Evolutionary conservation across 2,797 vertebrate species (phyloP).

Genomic region (Pseudochromis fuscus): DNA sequence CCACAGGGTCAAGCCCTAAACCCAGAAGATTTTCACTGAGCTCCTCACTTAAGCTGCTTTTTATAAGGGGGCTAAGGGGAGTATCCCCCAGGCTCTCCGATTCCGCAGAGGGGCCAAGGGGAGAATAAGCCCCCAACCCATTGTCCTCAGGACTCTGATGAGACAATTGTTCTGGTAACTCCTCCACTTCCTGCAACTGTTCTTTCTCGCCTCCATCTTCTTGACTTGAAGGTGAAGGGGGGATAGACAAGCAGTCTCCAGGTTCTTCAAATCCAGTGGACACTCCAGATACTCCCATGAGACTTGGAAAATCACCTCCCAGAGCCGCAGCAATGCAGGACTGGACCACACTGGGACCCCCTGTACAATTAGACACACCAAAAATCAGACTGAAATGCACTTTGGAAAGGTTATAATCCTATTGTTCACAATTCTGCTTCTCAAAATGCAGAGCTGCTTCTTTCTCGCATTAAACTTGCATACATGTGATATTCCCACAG

Average conservation of each 20-base stretch:
- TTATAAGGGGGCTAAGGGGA: conserved; percentile 91
- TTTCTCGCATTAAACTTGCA: neutral
- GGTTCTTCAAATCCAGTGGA: conserved; percentile 78
- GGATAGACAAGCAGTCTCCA: conserved; percentile 82
- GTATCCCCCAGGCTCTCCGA: conserved; percentile 88
- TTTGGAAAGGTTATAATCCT: neutral
- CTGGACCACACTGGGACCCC: conserved; percentile 73
- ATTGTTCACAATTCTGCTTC: neutral
- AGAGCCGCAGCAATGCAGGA: conserved; percentile 80
- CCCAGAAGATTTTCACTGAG: conserved; percentile 90
- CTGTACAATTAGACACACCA: conserved; percentile 47
- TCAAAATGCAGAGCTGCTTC: neutral
- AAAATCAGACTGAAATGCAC: conserved; percentile 21
- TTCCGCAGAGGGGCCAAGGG: conserved; percentile 84
- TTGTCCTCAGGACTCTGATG: conserved; percentile 65
- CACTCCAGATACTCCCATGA: conserved; percentile 78
- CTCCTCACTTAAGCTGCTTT: conserved; percentile 91
- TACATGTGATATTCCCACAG: conserved; percentile 5
- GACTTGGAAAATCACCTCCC: conserved; percentile 79
- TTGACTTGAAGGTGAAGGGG: conserved; percentile 85
- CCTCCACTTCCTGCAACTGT: conserved; percentile 66
- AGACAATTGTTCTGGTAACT: conserved; percentile 62
- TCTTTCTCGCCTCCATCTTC: conserved; percentile 86
- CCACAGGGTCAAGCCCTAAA: conserved; percentile 87
- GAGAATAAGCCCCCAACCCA: conserved; percentile 76